Conservation (phyloP, 2,888 invertebrate genomes). For the Uloborus plumipes region DNA sequence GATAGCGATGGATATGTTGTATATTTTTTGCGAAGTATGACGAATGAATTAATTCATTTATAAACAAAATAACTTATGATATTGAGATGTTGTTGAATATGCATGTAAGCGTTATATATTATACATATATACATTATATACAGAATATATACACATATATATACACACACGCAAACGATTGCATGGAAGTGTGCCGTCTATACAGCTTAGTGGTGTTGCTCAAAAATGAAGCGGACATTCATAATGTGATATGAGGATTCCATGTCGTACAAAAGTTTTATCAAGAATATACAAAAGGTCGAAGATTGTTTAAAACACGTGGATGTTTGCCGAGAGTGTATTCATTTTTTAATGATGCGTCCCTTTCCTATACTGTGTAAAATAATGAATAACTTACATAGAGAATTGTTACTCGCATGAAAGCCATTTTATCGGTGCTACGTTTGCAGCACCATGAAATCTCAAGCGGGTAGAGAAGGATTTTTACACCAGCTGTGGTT, state of each 20-base stretch:
- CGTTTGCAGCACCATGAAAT: conserved; percentile 48
- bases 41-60: conserved; percentile 42
- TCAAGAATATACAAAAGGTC: conserved; percentile 63
- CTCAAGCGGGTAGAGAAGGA: conserved; percentile 62
- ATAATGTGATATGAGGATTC: conserved; percentile 58
- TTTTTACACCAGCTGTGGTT: conserved; percentile 62
- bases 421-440: conserved; percentile 57
- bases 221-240: conserved; percentile 62
- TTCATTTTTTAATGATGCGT: conserved; percentile 62
- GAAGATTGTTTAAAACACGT: conserved; percentile 62
- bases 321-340: conserved; percentile 50
- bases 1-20: conserved; percentile 43
- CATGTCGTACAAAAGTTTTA: conserved; percentile 62
- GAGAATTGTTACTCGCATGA: conserved; percentile 32
- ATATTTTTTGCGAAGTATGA: conserved; percentile 45
- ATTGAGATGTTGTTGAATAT: conserved; percentile 50
- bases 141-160: conserved; percentile 39
- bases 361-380: conserved; percentile 55
- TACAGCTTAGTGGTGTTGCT: conserved; percentile 63
- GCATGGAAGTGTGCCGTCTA: conserved; percentile 62
- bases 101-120: conserved; percentile 61
- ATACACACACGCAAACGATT: conserved; percentile 46
- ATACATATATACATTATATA: conserved; percentile 50
- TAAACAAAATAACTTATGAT: conserved; percentile 50
- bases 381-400: conserved; percentile 31